Percentiles rank a stretch among this genome's conserved stretches.
Conservation (phyloP, 2,797 vertebrate genomes). For the Epinephelus malabaricus region DNA sequence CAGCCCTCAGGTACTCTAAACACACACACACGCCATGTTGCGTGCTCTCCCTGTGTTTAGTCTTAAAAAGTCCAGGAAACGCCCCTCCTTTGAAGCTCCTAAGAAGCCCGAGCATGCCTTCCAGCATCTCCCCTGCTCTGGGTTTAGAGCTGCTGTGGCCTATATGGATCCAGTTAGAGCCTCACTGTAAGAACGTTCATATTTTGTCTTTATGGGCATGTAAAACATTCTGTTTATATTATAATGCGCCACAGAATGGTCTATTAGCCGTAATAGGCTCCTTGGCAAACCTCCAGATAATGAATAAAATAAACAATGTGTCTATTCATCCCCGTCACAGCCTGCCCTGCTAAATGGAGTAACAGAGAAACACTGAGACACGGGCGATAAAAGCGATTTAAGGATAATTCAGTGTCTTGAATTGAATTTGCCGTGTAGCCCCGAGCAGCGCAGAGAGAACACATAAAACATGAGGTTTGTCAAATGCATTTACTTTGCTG, state of each 20-base stretch:
- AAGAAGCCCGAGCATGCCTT: constrained; percentile 67
- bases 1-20: constrained; percentile 66
- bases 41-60: constrained; percentile 72
- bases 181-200: constrained; percentile 60
- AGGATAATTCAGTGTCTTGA: constrained; percentile 66
- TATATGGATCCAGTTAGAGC: constrained; percentile 74
- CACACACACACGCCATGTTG: constrained; percentile 61
- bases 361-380: constrained; percentile 58
- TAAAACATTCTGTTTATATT: constrained; percentile 82
- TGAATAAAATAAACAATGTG: constrained; percentile 74
- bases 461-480: constrained; percentile 63
- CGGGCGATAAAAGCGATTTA: constrained; percentile 62
- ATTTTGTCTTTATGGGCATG: constrained; percentile 76
- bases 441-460: constrained; percentile 34
- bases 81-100: constrained; percentile 78
- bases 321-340: constrained; percentile 60
- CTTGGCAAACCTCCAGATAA: constrained; percentile 72
- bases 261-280: constrained; percentile 74
- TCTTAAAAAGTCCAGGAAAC: constrained; percentile 75
- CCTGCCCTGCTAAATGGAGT: constrained; percentile 28
- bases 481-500: constrained; percentile 50
- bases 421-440: constrained; percentile 58
- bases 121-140: constrained; percentile 57
- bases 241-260: constrained; percentile 67
- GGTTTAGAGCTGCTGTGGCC: constrained; percentile 52